Percentiles rank a stretch among this genome's conserved stretches.
Conservation (phyloP, 2,113 vertebrate species). For the Theristicus caerulescens region DNA sequence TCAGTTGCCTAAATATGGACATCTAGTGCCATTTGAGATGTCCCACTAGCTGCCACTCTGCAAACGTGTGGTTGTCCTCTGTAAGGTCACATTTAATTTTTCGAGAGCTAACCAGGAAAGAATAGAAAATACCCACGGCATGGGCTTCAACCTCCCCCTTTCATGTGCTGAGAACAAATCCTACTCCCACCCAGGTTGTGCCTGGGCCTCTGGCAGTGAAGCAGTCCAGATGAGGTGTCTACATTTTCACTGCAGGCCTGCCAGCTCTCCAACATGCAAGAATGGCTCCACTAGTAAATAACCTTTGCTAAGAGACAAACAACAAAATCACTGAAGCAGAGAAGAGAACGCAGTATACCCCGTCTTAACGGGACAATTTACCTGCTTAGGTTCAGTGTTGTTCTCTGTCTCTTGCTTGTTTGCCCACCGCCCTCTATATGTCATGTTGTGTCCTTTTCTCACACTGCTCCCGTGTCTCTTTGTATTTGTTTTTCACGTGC, state of each 20-base stretch:
- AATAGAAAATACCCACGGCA: background rate
- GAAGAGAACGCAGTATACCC: accelerated
- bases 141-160: background rate
- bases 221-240: accelerated
- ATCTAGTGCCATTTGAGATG: background rate
- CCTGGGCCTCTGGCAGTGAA: background rate
- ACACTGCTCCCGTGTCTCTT: background rate
- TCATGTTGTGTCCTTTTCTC: background rate
- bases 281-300: background rate
- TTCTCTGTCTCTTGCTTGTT: background rate
- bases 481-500: background rate
- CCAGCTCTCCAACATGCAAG: background rate
- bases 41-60: background rate
- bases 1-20: background rate
- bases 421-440: background rate
- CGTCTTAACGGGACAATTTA: accelerated
- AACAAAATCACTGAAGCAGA: background rate
- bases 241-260: accelerated
- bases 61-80: background rate
- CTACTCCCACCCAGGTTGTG: background rate
- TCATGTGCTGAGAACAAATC: background rate
- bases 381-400: background rate
- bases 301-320: background rate
- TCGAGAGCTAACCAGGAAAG: background rate
- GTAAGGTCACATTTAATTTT: background rate